Evolutionary conservation across 2,888 invertebrate species (phyloP).

Genomic region (Agrochola lota): DNA sequence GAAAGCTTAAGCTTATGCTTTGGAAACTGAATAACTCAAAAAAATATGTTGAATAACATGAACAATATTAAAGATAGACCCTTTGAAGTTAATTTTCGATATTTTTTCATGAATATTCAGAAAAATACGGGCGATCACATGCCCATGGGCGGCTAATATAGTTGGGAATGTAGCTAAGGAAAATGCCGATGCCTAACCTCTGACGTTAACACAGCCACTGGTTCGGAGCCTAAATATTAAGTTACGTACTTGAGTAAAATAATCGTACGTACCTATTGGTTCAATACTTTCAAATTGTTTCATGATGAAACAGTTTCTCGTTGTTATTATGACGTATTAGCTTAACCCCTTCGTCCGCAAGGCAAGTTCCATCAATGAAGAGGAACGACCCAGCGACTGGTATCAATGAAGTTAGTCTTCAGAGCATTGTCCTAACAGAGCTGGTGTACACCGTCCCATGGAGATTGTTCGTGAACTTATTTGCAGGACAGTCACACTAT

Average conservation of each 20-base stretch:
- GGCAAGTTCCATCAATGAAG: too few relatives aligned
- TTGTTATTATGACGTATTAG: background rate
- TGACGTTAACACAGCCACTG: background rate
- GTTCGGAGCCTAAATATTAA: background rate
- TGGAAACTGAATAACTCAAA: too few relatives aligned
- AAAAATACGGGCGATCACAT: too few relatives aligned
- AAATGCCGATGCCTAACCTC: background rate
- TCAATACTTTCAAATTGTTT: background rate
- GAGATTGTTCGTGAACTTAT: background rate
- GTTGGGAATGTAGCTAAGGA: background rate
- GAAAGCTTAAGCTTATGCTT: too few relatives aligned
- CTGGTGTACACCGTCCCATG: background rate
- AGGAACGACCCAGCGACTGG: too few relatives aligned
- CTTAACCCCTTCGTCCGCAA: background rate
- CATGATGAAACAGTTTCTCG: background rate
- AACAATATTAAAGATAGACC: too few relatives aligned
- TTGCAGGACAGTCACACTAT: background rate
- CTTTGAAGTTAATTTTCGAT: too few relatives aligned
- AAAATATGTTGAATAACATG: too few relatives aligned
- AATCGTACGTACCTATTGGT: background rate
- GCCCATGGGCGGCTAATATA: background rate
- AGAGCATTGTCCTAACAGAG: background rate
- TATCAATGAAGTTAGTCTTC: too few relatives aligned
- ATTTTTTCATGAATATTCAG: too few relatives aligned
- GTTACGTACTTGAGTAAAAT: background rate